Evolutionary conservation across 1,140 invertebrate genomes (phyloP), one percentile per base, ranked within the genome.

Genomic region (Mercenaria mercenaria): DNA sequence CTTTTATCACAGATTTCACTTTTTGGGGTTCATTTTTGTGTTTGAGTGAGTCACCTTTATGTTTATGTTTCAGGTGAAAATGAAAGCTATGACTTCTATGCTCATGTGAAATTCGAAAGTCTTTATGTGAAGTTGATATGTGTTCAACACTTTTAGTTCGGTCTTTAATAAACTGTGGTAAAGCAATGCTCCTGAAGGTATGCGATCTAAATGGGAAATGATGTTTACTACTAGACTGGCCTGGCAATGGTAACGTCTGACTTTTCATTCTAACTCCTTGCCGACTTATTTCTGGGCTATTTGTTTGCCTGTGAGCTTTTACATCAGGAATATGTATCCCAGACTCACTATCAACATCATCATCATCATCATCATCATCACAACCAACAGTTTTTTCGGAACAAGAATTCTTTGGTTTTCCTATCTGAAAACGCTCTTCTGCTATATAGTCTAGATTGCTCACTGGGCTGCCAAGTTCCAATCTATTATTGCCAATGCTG

Each of bases 361-460:
- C 43, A 37, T 86, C 83, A n/a, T n/a, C n/a, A n/a, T n/a, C n/a
- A 29, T 39, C 23, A 87, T 77, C 56, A 56, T 79, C 69, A 41
- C 26, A 2, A 39, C 52, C 74, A 67, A 11, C 43, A 32, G 32
- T n/a, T 26, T 32, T 67, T 50, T 11, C 20, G 15, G 10, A 10
- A 32, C 47, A 29, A 37, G 32, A 34, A 80, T 41, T 41, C 1
- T 37, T 52, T 18, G 67, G 15, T 20, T 52, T 41, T 29, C 32
- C 56, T 3, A 50, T 10, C 15, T 79, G 61, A 50, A 88, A 88
- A 15, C 39, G 72, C 61, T 88, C 85, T 80, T 88, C 85, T 11
- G 59, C 76, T 20, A 88, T 88, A 37, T 61, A 88, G 34, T 88
- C 85, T 34, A 88, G 59, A 39, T 74, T 76, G 39, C 85, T 80